phyloP scores from a whole-genome alignment of 2,797 vertebrate species.

The Leptoclinus maculatus region DNA sequence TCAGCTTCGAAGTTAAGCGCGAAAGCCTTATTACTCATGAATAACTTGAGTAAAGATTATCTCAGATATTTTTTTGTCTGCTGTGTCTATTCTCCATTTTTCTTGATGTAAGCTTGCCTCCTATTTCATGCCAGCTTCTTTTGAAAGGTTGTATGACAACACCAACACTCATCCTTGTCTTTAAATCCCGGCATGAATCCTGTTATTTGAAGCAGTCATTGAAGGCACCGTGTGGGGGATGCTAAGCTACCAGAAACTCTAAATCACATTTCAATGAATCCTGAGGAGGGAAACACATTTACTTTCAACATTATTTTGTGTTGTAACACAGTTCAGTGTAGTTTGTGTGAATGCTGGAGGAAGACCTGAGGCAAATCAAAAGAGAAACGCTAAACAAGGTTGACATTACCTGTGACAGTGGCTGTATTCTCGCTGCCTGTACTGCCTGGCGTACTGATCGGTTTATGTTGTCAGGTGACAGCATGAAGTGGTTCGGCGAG shows the following conservation, averaged over 20 bases:
- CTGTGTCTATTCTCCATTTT: neutral
- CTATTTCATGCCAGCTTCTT: constrained; percentile 16
- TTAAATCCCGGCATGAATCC: constrained; percentile 37
- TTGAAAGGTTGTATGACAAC: constrained; percentile 14
- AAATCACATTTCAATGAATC: constrained; percentile 14
- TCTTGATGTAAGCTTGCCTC: neutral
- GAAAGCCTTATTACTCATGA: neutral
- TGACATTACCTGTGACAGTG: neutral
- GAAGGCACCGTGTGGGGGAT: neutral
- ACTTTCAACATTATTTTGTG: neutral
- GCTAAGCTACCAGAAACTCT: constrained; percentile 1
- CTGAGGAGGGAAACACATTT: neutral
- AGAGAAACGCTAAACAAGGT: neutral
- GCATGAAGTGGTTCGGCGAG: constrained; percentile 86
- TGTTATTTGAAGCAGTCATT: constrained; percentile 18
- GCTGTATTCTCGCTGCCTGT: neutral
- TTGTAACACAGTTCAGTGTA: neutral
- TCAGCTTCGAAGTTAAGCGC: neutral
- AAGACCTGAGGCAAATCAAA: neutral
- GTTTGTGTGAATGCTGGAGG: neutral
- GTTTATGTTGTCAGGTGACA: constrained; percentile 75
- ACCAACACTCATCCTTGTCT: constrained; percentile 11
- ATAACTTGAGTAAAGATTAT: neutral
- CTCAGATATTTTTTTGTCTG: neutral
- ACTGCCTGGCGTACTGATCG: constrained; percentile 8